These are phyloP conservation scores for Chrysocyon brachyurus DNA, from an alignment of 2,797 vertebrate species.

Conservation along the genomic window DNA sequence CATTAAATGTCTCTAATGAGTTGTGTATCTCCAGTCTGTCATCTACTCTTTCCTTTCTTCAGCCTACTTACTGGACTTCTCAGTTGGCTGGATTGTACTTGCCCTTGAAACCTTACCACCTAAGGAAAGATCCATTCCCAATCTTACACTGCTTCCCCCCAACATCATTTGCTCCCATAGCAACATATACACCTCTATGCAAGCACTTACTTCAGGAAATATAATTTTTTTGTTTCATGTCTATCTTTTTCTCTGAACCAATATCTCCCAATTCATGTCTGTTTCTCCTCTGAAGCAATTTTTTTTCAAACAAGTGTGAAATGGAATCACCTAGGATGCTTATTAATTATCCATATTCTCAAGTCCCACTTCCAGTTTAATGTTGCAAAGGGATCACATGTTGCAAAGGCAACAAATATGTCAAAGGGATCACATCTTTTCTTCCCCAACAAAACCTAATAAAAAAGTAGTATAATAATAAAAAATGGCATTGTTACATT, in stretches of 20 bases:
- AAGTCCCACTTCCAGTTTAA: not conserved
- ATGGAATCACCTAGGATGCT: not conserved
- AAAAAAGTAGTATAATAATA: not conserved
- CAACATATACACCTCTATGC: not conserved
- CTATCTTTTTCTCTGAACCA: not conserved
- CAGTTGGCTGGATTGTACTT: not conserved
- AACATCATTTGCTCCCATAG: not conserved
- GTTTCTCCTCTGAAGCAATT: constrained; percentile 35
- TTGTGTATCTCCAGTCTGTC: not conserved
- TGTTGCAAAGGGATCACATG: not conserved
- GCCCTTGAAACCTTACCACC: not conserved
- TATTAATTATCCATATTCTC: constrained; percentile 12
- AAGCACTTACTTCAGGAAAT: constrained; percentile 3
- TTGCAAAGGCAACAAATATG: not conserved
- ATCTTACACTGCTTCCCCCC: not conserved
- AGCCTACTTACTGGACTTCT: not conserved
- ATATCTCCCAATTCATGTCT: not conserved
- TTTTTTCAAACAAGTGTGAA: constrained; percentile 42
- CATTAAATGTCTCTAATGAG: not conserved
- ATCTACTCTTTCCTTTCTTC: not conserved
- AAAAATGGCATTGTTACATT: not conserved
- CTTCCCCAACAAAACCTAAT: not conserved
- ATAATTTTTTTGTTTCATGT: not conserved
- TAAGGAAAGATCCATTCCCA: not conserved
- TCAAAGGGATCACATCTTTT: not conserved